These are phyloP conservation scores for Ctenodactylus gundi DNA, from an alignment of 2,113 vertebrate species.

Conservation along the genomic window DNA sequence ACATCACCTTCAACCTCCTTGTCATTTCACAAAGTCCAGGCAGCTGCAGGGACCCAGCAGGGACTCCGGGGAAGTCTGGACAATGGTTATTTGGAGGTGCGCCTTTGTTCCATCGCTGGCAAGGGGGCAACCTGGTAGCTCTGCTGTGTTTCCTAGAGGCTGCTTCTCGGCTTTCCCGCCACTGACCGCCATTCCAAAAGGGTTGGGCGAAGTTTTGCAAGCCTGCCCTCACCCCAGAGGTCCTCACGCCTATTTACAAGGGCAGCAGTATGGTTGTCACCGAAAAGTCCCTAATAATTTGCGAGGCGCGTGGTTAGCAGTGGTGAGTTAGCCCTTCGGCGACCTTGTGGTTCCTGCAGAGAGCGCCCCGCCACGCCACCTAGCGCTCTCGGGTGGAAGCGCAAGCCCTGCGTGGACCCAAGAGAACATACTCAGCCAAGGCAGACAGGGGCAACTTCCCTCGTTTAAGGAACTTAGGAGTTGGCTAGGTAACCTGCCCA, in stretches of 20 bases:
- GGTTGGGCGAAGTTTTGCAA: background rate
- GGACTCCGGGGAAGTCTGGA: background rate
- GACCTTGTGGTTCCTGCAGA: accelerated
- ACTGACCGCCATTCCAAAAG: background rate
- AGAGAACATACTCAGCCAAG: accelerated
- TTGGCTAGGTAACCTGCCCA: background rate
- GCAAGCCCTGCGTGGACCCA: background rate
- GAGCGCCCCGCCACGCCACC: slow-evolving; percentile 38
- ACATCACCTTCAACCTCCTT: background rate
- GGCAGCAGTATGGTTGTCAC: background rate
- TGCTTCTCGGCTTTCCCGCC: background rate
- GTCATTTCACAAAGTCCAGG: background rate
- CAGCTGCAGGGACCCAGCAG: background rate
- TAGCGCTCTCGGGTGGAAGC: slow-evolving; percentile 25
- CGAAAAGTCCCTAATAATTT: slow-evolving; percentile 44
- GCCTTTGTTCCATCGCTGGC: background rate
- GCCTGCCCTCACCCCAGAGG: background rate
- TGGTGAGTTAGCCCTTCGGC: accelerated
- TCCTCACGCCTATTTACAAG: background rate
- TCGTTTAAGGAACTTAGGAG: background rate
- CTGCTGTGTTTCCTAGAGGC: background rate
- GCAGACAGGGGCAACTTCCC: accelerated
- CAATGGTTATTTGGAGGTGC: background rate
- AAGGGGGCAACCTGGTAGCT: background rate
- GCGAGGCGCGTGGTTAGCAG: background rate